These are phyloP conservation scores for Enteromius anoplus DNA, from an alignment of 2,797 vertebrate species.

Conservation along the genomic window DNA sequence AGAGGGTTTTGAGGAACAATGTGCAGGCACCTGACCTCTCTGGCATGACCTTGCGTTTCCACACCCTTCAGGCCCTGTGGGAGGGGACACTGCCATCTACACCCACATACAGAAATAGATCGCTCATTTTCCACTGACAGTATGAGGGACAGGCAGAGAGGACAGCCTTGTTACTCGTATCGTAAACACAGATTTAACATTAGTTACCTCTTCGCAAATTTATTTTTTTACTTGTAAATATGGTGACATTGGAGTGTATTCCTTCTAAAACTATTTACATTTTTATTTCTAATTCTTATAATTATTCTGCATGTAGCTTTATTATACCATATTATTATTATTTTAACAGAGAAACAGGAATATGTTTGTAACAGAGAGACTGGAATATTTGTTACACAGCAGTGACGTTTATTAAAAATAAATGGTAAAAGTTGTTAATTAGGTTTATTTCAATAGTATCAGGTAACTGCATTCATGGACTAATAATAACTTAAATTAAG, in stretches of 20 bases:
- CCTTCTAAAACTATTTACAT: too few species aligned
- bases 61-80: slow-evolving; percentile 74
- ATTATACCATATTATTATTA: not conserved
- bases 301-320: not conserved
- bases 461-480: not conserved
- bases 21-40: slow-evolving; percentile 83
- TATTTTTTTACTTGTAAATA: not conserved
- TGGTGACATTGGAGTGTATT: too few species aligned
- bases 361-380: too few species aligned
- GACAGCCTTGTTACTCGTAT: slow-evolving; percentile 44
- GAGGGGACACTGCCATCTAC: slow-evolving; percentile 59
- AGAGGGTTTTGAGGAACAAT: slow-evolving; percentile 88
- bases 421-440: not conserved
- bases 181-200: not conserved
- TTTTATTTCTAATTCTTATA: not conserved
- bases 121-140: slow-evolving; percentile 49
- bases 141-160: slow-evolving; percentile 30
- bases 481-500: not conserved
- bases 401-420: not conserved
- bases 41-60: slow-evolving; percentile 88
- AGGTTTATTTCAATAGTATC: not conserved
- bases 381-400: not conserved
- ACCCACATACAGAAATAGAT: slow-evolving; percentile 60
- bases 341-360: not conserved
- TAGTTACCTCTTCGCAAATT: not conserved